Percentiles rank a stretch among this genome's conserved stretches.
Conservation (phyloP, 2,888 invertebrate genomes). For the Orchestes rusci region DNA sequence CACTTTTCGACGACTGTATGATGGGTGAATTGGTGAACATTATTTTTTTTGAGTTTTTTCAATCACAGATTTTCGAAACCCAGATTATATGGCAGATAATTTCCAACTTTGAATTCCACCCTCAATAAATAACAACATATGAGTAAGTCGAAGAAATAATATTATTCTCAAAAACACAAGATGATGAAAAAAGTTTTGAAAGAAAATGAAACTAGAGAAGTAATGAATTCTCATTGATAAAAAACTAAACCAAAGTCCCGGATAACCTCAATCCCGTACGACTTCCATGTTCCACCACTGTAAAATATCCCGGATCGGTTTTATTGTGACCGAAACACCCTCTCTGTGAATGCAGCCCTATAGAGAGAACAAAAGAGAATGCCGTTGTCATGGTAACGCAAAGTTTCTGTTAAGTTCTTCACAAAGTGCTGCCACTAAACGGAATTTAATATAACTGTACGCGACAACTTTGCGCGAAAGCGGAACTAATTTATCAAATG, state of each 20-base stretch:
- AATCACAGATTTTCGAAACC: too few relatives aligned
- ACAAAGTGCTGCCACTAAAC: slow-evolving; percentile 33
- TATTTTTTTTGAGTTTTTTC: too few relatives aligned
- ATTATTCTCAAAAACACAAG: too few relatives aligned
- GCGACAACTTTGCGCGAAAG: not conserved
- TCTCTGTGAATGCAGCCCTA: slow-evolving; percentile 28
- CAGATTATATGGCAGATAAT: too few relatives aligned
- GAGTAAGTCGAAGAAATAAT: too few relatives aligned
- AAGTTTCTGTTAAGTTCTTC: slow-evolving; percentile 25
- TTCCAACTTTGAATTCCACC: too few relatives aligned
- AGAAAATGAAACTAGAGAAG: slow-evolving; percentile 1
- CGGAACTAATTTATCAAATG: not conserved
- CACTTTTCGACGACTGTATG: too few relatives aligned
- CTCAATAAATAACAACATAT: too few relatives aligned
- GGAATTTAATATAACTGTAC: slow-evolving; percentile 26
- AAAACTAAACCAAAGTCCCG: not conserved
- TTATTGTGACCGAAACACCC: slow-evolving; percentile 30
- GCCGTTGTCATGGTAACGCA: slow-evolving; percentile 40
- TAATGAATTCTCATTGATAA: not conserved
- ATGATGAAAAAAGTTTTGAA: too few relatives aligned
- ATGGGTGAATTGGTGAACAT: too few relatives aligned
- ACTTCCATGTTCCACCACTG: slow-evolving; percentile 24
- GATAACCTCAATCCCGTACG: not conserved
- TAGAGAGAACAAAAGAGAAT: slow-evolving; percentile 40
- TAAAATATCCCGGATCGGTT: slow-evolving; percentile 22